Evolutionary conservation across 1,140 invertebrate genomes (phyloP).

Genomic region (Papilio polytes): DNA sequence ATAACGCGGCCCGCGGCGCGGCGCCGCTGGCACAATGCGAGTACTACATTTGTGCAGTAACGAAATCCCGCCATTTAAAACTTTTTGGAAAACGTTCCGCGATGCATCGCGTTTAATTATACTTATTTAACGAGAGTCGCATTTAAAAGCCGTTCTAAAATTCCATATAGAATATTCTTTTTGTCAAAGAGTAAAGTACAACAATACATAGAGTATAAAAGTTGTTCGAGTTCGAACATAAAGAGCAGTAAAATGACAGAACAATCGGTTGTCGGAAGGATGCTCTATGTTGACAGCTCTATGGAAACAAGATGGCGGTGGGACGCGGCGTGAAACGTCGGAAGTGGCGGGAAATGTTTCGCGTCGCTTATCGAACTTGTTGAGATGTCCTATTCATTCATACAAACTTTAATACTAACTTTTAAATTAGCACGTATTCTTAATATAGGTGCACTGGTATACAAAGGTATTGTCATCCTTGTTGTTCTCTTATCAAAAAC

Average conservation of each 20-base stretch:
- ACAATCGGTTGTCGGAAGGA: slow-evolving; percentile 10
- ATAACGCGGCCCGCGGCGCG: slow-evolving; percentile 22
- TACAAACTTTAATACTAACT: slow-evolving; percentile 4
- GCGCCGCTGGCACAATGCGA: neutral
- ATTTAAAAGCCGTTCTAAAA: neutral
- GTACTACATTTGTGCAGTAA: slow-evolving; percentile 11
- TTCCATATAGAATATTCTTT: neutral
- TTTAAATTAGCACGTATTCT: neutral
- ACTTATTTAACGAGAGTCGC: neutral
- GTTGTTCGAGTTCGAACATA: neutral
- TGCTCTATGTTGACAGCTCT: neutral
- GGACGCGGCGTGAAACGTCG: slow-evolving; percentile 18
- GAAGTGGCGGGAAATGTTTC: slow-evolving; percentile 20
- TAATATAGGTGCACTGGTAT: neutral
- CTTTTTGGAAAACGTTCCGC: neutral
- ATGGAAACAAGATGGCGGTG: slow-evolving; percentile 26
- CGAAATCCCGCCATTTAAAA: slow-evolving; percentile 21
- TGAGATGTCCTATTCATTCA: slow-evolving; percentile 2
- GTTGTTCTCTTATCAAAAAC: neutral
- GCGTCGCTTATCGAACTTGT: neutral
- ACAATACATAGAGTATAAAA: neutral
- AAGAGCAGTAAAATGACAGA: neutral
- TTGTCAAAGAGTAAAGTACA: neutral
- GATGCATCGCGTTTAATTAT: neutral
- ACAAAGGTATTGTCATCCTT: neutral